Percentiles rank a stretch among this genome's conserved stretches.
Evolutionary conservation across 2,888 invertebrate genomes (phyloP).

Genomic region (Barypeithes pellucidus): DNA sequence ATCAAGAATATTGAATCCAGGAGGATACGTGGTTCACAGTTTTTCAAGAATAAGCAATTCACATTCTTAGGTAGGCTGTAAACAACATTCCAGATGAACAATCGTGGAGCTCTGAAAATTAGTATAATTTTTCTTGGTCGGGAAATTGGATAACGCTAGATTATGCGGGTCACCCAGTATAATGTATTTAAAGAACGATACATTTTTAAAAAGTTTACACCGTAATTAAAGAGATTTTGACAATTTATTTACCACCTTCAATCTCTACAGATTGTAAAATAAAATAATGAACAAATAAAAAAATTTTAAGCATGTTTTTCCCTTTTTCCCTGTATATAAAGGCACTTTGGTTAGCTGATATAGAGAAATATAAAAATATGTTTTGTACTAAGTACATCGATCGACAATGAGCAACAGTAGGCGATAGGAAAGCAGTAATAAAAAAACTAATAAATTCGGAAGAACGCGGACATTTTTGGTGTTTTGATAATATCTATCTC

Average conservation of each 20-base stretch:
- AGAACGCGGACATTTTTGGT: no score
- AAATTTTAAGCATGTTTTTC: neutral
- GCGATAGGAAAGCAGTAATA: slow-evolving; percentile 1
- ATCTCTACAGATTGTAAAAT: neutral
- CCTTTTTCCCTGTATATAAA: slow-evolving; percentile 26
- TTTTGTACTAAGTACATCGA: slow-evolving; percentile 23
- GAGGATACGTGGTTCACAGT: no score
- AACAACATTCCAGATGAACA: no score
- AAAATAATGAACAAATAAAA: neutral
- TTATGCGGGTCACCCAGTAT: no score
- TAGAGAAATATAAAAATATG: neutral
- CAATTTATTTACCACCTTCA: neutral
- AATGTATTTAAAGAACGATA: neutral
- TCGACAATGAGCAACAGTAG: slow-evolving; percentile 3
- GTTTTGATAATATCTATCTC: no score
- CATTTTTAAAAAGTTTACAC: neutral
- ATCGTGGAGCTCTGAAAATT: no score
- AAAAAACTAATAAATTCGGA: no score
- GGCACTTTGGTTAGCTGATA: slow-evolving; percentile 32
- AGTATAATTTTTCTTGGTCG: no score
- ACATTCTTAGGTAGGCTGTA: no score
- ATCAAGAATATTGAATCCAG: no score
- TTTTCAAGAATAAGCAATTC: no score
- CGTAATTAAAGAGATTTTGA: neutral
- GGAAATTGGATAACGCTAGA: no score